Evolutionary conservation across 1,140 invertebrate genomes (phyloP).

Genomic region (Rhynchophorus ferrugineus): DNA sequence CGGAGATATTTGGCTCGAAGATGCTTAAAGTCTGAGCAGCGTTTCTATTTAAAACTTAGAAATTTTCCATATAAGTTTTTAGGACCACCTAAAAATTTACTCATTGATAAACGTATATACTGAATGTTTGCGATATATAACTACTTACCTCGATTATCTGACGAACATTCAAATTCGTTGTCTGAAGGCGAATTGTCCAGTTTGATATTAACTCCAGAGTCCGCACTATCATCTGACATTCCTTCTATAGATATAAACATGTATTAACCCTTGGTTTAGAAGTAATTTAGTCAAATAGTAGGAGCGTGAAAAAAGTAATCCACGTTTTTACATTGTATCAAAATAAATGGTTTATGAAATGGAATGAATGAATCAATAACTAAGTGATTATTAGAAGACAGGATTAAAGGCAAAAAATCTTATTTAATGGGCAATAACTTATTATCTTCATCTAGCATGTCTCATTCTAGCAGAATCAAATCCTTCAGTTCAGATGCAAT

Average conservation of each 20-base stretch:
- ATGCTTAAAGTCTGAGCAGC: too few species aligned
- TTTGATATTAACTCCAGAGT: conserved; percentile 36
- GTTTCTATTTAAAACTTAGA: conserved; percentile 11
- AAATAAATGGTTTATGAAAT: too few species aligned
- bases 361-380: too few species aligned
- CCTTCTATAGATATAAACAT: conserved; percentile 16
- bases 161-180: conserved; percentile 18
- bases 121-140: background rate
- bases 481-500: too few species aligned
- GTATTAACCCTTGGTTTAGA: background rate
- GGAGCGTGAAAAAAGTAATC: too few species aligned
- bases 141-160: conserved; percentile 8
- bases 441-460: too few species aligned
- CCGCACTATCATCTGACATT: conserved; percentile 33
- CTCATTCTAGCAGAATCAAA: too few species aligned
- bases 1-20: background rate
- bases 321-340: too few species aligned
- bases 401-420: too few species aligned
- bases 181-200: conserved; percentile 31
- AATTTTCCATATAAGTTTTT: conserved; percentile 13
- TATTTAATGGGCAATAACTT: too few species aligned
- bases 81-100: background rate
- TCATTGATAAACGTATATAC: background rate
- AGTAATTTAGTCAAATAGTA: background rate
- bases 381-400: background rate